Conservation (phyloP, 2,113 vertebrate species). For the Trogon surrucura region DNA sequence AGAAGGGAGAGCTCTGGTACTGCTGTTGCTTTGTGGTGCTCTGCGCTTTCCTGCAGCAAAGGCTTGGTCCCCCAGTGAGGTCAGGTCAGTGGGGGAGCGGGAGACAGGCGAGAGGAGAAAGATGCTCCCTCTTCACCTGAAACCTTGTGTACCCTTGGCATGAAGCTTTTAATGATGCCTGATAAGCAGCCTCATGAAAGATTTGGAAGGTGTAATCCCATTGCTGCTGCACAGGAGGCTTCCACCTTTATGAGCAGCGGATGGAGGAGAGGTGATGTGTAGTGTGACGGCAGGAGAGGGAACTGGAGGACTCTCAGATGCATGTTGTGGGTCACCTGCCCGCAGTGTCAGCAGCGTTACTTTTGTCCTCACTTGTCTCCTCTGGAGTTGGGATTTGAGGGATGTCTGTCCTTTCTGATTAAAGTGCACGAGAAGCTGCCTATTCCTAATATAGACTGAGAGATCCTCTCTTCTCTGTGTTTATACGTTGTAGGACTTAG, state of each 20-base stretch:
- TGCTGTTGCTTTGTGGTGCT: neutral
- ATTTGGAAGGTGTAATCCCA: neutral
- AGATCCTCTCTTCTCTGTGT: neutral
- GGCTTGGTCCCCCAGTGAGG: neutral
- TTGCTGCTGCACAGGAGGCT: neutral
- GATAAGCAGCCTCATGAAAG: neutral
- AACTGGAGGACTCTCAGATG: neutral
- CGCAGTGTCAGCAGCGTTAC: fast-evolving
- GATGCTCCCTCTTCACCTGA: neutral
- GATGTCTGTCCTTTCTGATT: neutral
- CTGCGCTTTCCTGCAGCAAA: neutral
- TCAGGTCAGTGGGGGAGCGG: neutral
- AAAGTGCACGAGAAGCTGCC: neutral
- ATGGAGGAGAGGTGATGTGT: neutral
- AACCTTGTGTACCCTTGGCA: neutral
- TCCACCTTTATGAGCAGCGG: neutral
- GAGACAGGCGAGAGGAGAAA: neutral
- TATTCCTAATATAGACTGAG: constrained; percentile 36
- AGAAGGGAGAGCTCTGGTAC: neutral
- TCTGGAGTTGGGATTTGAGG: neutral
- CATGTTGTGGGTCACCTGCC: neutral
- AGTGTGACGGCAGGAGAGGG: neutral
- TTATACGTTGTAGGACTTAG: neutral
- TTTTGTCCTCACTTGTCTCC: neutral
- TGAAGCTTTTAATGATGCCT: neutral